A percentile compares a stretch with the other conserved stretches of the same genome.
These are phyloP conservation scores for Paragorgia papillata DNA, from an alignment of 92 coral and sea anemone genomes.

Conservation along the genomic window DNA sequence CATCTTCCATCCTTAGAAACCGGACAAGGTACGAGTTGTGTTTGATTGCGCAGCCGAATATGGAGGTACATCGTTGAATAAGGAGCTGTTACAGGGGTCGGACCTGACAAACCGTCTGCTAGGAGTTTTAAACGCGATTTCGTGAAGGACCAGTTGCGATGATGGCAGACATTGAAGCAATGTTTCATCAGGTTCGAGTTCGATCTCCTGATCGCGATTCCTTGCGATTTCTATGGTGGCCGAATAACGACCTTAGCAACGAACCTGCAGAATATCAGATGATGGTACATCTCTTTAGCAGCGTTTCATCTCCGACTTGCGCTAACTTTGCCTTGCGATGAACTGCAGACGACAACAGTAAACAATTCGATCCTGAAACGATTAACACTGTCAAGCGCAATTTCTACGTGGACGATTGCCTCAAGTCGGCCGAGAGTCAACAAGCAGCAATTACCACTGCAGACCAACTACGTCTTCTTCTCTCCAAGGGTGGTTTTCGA, in stretches of 20 bases:
- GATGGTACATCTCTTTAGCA: too few relatives aligned
- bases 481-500: constrained; percentile 32
- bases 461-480: constrained; percentile 20
- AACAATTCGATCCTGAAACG: constrained; percentile 1
- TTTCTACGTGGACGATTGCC: constrained; percentile 44
- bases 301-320: constrained; percentile 20
- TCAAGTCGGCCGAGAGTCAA: constrained; percentile 32
- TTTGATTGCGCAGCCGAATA: constrained; percentile 45
- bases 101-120: constrained; percentile 28
- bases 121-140: constrained; percentile 34
- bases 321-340: constrained; percentile 31
- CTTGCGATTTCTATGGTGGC: constrained; percentile 41
- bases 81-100: constrained; percentile 39
- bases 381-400: constrained; percentile 38
- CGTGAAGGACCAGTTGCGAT: too few relatives aligned
- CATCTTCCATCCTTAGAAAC: constrained; percentile 52
- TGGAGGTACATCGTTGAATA: constrained; percentile 27
- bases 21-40: constrained; percentile 40
- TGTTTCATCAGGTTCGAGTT: too few relatives aligned
- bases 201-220: constrained; percentile 16
- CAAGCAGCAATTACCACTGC: constrained; percentile 26
- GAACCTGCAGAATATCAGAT: constrained; percentile 23
- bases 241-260: constrained; percentile 20
- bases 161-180: too few relatives aligned
- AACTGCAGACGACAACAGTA: constrained; percentile 14